Percentiles rank a stretch among this genome's conserved stretches.
These are phyloP conservation scores for Phaethon lepturus DNA, from an alignment of 2,113 vertebrate species.

Conservation along the genomic window DNA sequence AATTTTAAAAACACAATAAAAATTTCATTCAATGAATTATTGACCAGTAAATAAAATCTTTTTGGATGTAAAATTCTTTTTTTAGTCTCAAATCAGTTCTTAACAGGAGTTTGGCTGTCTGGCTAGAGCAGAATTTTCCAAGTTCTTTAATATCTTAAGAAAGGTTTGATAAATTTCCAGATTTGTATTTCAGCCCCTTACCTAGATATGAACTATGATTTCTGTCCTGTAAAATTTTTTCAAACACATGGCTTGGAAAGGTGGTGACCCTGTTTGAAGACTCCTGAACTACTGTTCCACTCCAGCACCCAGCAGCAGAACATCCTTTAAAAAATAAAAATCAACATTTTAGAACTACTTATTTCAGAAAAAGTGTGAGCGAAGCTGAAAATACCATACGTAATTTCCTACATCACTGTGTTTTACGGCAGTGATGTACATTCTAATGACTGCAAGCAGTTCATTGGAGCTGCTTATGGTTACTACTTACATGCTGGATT, in stretches of 20 bases:
- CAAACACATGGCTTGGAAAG: slow-evolving; percentile 84
- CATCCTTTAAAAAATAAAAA: slow-evolving; percentile 68
- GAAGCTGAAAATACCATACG: background rate
- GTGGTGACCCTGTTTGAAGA: slow-evolving; percentile 66
- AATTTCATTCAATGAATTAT: background rate
- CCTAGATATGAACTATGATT: slow-evolving; percentile 91
- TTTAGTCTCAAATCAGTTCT: background rate
- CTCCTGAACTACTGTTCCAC: slow-evolving; percentile 85
- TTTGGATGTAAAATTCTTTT: background rate
- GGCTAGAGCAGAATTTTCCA: background rate
- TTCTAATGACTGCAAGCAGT: background rate
- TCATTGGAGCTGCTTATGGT: background rate
- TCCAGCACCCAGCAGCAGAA: slow-evolving; percentile 91
- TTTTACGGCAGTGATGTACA: background rate
- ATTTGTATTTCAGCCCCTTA: slow-evolving; percentile 50
- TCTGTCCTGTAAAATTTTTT: slow-evolving; percentile 85
- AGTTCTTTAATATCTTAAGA: background rate
- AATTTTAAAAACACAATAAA: background rate
- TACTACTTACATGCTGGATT: background rate
- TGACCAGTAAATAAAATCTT: background rate
- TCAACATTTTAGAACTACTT: background rate
- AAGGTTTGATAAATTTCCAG: background rate
- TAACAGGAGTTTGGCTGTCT: background rate
- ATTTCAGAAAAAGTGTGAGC: background rate
- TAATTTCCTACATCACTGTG: background rate